These are phyloP conservation scores for Chunga burmeisteri DNA, from an alignment of 2,113 vertebrate species.

Conservation along the genomic window DNA sequence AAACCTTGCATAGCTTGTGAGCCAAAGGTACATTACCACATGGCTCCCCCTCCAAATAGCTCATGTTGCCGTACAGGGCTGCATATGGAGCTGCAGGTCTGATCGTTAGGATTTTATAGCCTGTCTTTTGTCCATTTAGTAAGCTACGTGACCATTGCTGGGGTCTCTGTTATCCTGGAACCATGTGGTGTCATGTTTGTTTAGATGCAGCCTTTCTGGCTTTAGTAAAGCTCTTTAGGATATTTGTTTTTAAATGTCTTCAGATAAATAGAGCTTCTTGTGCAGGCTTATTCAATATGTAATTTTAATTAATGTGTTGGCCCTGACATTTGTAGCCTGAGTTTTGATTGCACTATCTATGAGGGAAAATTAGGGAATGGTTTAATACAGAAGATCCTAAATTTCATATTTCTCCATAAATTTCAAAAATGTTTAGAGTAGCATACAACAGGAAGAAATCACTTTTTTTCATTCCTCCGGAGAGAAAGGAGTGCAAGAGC, in stretches of 20 bases:
- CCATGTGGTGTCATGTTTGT: not conserved
- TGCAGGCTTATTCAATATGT: not conserved
- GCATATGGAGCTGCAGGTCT: not conserved
- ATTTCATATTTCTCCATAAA: not conserved
- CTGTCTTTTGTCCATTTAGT: not conserved
- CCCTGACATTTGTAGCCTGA: not conserved
- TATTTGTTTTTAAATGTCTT: not conserved
- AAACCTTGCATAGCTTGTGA: not conserved
- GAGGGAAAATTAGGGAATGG: not conserved
- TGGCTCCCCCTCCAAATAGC: not conserved
- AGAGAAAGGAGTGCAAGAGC: not conserved
- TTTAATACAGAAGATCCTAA: not conserved
- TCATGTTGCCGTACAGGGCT: not conserved
- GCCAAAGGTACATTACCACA: not conserved
- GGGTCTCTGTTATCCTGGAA: not conserved
- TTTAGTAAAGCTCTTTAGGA: not conserved
- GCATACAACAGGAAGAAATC: not conserved
- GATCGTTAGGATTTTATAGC: not conserved
- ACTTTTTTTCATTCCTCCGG: not conserved
- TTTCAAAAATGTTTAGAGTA: not conserved
- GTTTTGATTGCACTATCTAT: not conserved
- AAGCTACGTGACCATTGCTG: not conserved
- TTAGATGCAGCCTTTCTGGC: not conserved
- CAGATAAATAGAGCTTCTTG: not conserved
- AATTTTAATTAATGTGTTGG: not conserved